A percentile compares a stretch with the other conserved stretches of the same genome.
phyloP scores from a whole-genome alignment of 2,888 invertebrate genomes.

The Drosophila mulleri region DNA sequence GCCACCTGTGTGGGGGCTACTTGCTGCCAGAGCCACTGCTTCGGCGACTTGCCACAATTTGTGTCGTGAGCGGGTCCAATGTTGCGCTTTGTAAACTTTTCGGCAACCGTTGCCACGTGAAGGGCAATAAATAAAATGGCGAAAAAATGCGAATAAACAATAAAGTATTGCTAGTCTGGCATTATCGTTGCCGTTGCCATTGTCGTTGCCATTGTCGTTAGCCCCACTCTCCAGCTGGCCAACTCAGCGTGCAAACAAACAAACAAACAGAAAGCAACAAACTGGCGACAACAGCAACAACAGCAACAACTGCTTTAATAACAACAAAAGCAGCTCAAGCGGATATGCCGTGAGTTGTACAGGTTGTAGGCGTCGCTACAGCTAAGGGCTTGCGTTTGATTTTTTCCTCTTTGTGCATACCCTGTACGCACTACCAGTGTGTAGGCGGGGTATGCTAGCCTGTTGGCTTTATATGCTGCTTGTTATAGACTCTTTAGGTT shows the following conservation, averaged over 20 bases:
- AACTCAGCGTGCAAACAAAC: slow-evolving; percentile 46
- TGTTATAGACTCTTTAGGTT: too few relatives aligned
- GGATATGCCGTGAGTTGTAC: slow-evolving; percentile 74
- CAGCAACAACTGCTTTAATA: slow-evolving; percentile 24
- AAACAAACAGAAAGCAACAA: slow-evolving; percentile 48
- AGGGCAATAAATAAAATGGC: slow-evolving; percentile 77
- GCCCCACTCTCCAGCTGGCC: neutral
- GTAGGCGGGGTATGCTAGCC: neutral
- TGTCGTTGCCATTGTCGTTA: slow-evolving; percentile 38
- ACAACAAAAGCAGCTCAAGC: slow-evolving; percentile 40
- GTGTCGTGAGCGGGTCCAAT: slow-evolving; percentile 54
- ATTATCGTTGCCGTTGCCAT: slow-evolving; percentile 33
- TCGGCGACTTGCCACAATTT: slow-evolving; percentile 42
- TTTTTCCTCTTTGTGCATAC: slow-evolving; percentile 3
- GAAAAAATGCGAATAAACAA: slow-evolving; percentile 77
- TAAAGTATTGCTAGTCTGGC: slow-evolving; percentile 68
- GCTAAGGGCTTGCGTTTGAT: slow-evolving; percentile 18
- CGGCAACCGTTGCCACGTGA: slow-evolving; percentile 62
- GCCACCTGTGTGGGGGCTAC: slow-evolving; percentile 6
- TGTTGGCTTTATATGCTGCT: neutral
- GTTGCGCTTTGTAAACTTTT: slow-evolving; percentile 58
- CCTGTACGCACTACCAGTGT: neutral
- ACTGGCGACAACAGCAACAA: slow-evolving; percentile 36
- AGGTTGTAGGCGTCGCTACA: slow-evolving; percentile 65
- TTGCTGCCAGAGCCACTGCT: neutral